Base-by-base conservation (phyloP, 2,888 invertebrate genomes). In the Brenthis daphne region DNA sequence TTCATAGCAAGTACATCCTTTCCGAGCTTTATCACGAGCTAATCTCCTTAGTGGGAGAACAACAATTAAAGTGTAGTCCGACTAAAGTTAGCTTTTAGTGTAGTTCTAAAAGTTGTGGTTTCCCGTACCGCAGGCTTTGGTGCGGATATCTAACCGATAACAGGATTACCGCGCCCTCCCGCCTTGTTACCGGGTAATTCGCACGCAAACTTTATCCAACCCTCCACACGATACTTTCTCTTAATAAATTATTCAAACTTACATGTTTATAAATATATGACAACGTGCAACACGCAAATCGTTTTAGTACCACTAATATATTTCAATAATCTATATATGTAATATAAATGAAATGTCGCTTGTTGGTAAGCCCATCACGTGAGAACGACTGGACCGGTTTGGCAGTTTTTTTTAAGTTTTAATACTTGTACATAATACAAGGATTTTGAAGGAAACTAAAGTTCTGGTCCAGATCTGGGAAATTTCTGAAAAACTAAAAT, bases 161-260 rank as follows among this genome's bases (percentile, higher is more conserved):
- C 86, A 83, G 85, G 87, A 90, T 90, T 90, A 89, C 82, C 80
- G 80, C 83, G 80, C 86, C 84, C 86, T 83, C 83, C 82, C 81
- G 79, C 72, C 74, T 82, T 83, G 84, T 84, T 85, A 81, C 82
- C 82, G 80, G 79, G 83, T 88, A 89, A 89, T 89, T 88, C 85
- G 83, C 86, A 86, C 85, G 85, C 84, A 80, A 88, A 88, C 88
- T 88, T 85, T 79, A 82, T 78, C 80, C 77, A 81, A 80, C 82
- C 82, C 80, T 77, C 77, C 70, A 77, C 82, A 84, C 75, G 68
- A 70, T 75, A 78, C 85, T 88, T 79, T 82, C 79, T 82, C 76
- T 77, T 84, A 75, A 81, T 85, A 84, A 67, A 70, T 75, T 67
- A 65, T 58, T 37, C 37, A 29, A 56, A 55, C 37, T 37, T 20